phyloP scores from a whole-genome alignment of 2,797 vertebrate species.

The Fratercula arctica region DNA sequence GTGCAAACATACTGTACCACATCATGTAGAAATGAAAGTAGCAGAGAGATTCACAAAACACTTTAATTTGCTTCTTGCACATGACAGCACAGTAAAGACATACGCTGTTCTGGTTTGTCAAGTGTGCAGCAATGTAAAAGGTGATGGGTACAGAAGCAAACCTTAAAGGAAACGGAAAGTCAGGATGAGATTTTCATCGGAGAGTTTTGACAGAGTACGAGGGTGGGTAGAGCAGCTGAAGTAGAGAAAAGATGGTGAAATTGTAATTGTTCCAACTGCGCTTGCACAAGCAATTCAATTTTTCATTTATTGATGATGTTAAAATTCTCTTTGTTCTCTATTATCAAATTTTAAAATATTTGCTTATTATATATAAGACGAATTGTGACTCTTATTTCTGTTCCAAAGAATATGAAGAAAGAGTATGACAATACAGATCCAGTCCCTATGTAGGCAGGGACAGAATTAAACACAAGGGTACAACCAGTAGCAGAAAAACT shows the following conservation, averaged over 20 bases:
- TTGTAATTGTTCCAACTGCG: neutral
- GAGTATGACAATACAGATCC: neutral
- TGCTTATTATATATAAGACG: neutral
- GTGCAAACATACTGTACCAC: neutral
- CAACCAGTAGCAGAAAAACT: neutral
- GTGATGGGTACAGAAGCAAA: neutral
- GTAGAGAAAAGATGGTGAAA: neutral
- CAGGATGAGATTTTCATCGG: neutral
- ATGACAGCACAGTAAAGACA: conserved; percentile 6
- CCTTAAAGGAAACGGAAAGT: neutral
- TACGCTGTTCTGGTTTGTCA: neutral
- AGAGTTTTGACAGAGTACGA: neutral
- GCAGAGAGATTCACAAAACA: neutral
- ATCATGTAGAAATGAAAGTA: neutral
- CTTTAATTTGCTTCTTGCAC: conserved; percentile 9
- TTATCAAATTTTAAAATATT: neutral
- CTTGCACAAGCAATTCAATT: neutral
- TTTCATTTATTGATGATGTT: neutral
- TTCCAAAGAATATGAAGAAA: neutral
- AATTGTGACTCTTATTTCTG: neutral
- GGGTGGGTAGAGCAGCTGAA: neutral
- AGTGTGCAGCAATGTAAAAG: neutral
- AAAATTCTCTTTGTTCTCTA: neutral
- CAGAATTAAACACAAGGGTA: neutral
- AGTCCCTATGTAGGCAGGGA: neutral